A percentile compares a stretch with the other conserved stretches of the same genome.
phyloP scores from a whole-genome alignment of 2,797 vertebrate genomes.

The Sardinella longiceps region DNA sequence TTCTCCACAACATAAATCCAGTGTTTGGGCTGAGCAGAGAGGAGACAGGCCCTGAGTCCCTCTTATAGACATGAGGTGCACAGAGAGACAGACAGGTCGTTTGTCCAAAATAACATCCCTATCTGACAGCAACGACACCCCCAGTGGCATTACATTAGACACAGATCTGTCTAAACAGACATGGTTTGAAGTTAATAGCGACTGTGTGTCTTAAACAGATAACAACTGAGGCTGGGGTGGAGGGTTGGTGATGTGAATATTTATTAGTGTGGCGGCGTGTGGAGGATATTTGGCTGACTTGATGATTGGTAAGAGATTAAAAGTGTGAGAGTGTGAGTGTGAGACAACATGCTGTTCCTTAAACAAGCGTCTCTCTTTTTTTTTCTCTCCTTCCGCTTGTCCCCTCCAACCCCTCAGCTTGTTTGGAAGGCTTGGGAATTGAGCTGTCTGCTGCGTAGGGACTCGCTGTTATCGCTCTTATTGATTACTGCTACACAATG shows the following conservation, averaged over 20 bases:
- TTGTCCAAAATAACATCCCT: not conserved
- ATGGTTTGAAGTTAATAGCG: not conserved
- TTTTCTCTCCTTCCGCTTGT: not conserved
- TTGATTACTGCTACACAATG: slow-evolving; percentile 2
- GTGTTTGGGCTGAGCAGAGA: not conserved
- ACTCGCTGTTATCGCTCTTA: not conserved
- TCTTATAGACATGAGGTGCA: not conserved
- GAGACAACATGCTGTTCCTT: not conserved
- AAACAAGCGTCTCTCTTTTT: not conserved
- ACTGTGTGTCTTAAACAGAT: not conserved
- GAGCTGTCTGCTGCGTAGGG: not conserved
- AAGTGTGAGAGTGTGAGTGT: no score
- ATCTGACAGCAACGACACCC: not conserved
- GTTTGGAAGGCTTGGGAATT: slow-evolving; percentile 4
- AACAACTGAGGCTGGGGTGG: not conserved
- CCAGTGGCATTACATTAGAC: not conserved
- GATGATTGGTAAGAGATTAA: not conserved
- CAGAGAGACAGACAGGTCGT: not conserved
- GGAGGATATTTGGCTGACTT: not conserved
- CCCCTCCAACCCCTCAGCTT: not conserved
- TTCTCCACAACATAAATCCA: not conserved
- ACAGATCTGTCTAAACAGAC: not conserved
- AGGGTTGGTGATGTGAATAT: not conserved
- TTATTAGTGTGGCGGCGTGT: not conserved
- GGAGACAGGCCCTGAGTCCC: not conserved